Base-by-base conservation (phyloP, 2,797 vertebrate genomes). In the Kryptolebias ocellatus region DNA sequence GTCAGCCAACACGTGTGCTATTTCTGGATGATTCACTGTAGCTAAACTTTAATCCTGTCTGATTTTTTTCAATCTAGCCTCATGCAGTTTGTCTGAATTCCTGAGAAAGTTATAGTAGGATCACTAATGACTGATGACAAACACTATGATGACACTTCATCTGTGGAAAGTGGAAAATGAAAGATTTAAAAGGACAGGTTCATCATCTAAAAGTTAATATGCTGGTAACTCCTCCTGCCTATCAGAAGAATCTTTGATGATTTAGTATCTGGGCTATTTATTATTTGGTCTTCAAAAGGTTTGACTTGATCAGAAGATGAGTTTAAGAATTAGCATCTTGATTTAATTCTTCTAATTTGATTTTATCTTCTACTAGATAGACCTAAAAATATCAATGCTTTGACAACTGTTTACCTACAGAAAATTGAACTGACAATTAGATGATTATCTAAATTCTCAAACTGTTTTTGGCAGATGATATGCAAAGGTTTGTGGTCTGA, bases 21-120 rank as follows among this genome's bases (percentile, higher is more conserved):
- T 86, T 86, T 79, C 63, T 78, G 75, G 70, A 73, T 80, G 72
- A 82, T 72, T 52, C 59, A 76, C 70, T 63, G 78, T 60, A 77
- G 54, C 67, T 76, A 69, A 81, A 79, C 63, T 50, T 29, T 57
- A 72, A 84, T 66, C 72, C 61, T 49, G 63, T 74, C 71, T 68
- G 58, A 53, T 51, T 39, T 54, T 24, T 75, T 62, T 73, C 79
- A 29, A 67, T 34, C 64, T 54, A 29, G 70, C 59, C 60, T 63
- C 53, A 64, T 58, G 51, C 47, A 34, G 28, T 8, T 51, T 45
- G 70, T 68, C 56, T 70, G 53, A 42, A 70, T 63, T 78, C 53
- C 53, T 72, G 15, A 27, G 39, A 62, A 28, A 31, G 17, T 17
- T 28, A 52, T 1, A 1, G 53, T 11, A 9, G 20, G 39, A 70